These are phyloP conservation scores for Antheraea yamamai DNA, from an alignment of 2,888 invertebrate species.

Conservation along the genomic window DNA sequence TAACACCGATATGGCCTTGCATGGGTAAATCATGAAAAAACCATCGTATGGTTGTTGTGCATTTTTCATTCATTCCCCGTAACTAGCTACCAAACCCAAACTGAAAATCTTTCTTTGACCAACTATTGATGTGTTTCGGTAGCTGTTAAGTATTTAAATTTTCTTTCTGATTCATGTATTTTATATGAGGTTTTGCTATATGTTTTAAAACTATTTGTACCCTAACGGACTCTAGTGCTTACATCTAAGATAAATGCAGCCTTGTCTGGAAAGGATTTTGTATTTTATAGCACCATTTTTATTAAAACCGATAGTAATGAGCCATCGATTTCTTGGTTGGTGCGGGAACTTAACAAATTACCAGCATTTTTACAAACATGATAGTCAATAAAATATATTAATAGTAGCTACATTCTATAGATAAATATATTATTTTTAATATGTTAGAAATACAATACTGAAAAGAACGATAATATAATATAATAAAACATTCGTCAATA, in stretches of 20 bases:
- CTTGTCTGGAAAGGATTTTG: slow-evolving; percentile 71
- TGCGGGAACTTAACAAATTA: slow-evolving; percentile 38
- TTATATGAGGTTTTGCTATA: not conserved
- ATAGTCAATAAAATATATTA: not conserved
- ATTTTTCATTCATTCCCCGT: too few species aligned
- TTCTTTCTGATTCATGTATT: not conserved
- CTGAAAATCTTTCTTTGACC: too few species aligned
- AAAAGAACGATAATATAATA: not conserved
- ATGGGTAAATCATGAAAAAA: too few species aligned
- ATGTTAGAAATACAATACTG: slow-evolving; percentile 1
- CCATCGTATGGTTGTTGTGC: too few species aligned
- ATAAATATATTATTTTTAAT: not conserved
- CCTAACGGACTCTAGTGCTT: slow-evolving; percentile 75
- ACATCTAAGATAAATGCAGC: slow-evolving; percentile 67
- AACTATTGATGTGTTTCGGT: too few species aligned
- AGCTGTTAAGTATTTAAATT: not conserved
- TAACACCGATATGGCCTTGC: too few species aligned
- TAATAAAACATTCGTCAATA: not conserved
- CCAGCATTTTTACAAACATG: not conserved
- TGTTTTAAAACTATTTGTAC: slow-evolving; percentile 42
- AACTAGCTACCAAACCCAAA: too few species aligned
- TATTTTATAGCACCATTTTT: slow-evolving; percentile 57
- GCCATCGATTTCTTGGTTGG: slow-evolving; percentile 47
- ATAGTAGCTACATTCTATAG: not conserved
- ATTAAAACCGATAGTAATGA: slow-evolving; percentile 41